A percentile compares a stretch with the other conserved stretches of the same genome.
Conservation (phyloP, 1,140 invertebrate genomes). For the Trypoxylus dichotomus region DNA sequence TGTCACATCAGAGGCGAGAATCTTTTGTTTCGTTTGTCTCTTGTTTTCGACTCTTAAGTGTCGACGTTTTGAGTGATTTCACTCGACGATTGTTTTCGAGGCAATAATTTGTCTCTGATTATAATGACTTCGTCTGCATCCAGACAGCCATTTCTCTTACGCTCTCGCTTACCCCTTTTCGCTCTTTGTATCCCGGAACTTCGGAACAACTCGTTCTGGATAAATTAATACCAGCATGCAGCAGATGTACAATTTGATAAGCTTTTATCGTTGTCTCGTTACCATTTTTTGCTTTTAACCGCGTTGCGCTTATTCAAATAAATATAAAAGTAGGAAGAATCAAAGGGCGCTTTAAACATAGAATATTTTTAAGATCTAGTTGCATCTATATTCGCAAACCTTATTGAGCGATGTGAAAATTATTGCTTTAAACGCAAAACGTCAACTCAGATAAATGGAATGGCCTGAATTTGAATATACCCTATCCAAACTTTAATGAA, state of each 20-base stretch:
- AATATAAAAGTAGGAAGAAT: neutral
- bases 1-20: constrained; percentile 24
- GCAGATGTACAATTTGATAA: neutral
- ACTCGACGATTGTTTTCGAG: constrained; percentile 21
- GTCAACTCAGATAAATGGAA: too few relatives aligned
- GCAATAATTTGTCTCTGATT: constrained; percentile 22
- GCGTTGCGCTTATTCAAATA: neutral
- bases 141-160: neutral
- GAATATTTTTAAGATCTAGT: too few relatives aligned
- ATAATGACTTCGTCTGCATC: constrained; percentile 25
- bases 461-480: too few relatives aligned
- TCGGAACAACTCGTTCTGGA: neutral
- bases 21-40: constrained; percentile 24
- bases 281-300: neutral
- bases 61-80: constrained; percentile 23
- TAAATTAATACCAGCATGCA: neutral
- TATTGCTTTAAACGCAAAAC: too few relatives aligned
- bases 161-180: neutral
- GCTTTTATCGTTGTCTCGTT: neutral
- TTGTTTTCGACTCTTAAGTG: constrained; percentile 24
- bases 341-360: too few relatives aligned
- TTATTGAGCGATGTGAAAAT: too few relatives aligned
- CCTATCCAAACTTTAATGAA: too few relatives aligned
- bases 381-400: too few relatives aligned
- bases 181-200: neutral